Conservation (phyloP, 2,888 invertebrate genomes). For the Myopa tessellatipennis region DNA sequence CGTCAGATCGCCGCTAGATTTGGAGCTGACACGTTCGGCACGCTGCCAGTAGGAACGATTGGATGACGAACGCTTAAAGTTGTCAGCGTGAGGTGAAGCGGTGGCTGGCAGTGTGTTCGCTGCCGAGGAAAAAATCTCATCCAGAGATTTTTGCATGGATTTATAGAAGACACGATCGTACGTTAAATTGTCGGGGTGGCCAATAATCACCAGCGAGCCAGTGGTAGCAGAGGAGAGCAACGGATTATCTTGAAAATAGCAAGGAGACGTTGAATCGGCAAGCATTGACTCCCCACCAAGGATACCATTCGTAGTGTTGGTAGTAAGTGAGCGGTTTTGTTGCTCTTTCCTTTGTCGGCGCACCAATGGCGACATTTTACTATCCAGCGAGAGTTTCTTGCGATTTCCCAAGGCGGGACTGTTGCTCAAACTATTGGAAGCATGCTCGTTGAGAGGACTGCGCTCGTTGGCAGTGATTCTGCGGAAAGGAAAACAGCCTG, state of each 20-base stretch:
- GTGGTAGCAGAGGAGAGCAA: conserved; percentile 34
- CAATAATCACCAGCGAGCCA: conserved; percentile 48
- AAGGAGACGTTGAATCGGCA: neutral
- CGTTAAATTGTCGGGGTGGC: conserved; percentile 62
- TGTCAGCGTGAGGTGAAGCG: neutral
- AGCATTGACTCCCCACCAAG: conserved; percentile 15
- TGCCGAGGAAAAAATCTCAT: conserved; percentile 60
- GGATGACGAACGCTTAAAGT: conserved; percentile 37
- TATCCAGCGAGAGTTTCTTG: conserved; percentile 66
- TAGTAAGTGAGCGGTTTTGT: conserved; percentile 3
- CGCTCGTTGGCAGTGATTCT: conserved; percentile 46
- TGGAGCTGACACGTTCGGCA: conserved; percentile 62
- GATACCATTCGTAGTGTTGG: no score
- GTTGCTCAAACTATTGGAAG: conserved; percentile 59
- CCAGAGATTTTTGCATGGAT: conserved; percentile 61
- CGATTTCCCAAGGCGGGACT: conserved; percentile 61
- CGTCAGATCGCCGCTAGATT: conserved; percentile 66
- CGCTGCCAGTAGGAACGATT: conserved; percentile 54
- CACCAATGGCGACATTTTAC: conserved; percentile 56
- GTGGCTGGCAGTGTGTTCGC: conserved; percentile 22
- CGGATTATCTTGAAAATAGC: conserved; percentile 18
- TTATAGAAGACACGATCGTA: conserved; percentile 67
- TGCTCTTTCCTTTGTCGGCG: conserved; percentile 41
- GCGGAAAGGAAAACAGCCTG: conserved; percentile 63
- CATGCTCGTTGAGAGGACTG: conserved; percentile 45